Percentiles rank a stretch among this genome's conserved stretches.
Evolutionary conservation across 1,140 invertebrate genomes (phyloP).

Genomic region (Phocides pigmalion): DNA sequence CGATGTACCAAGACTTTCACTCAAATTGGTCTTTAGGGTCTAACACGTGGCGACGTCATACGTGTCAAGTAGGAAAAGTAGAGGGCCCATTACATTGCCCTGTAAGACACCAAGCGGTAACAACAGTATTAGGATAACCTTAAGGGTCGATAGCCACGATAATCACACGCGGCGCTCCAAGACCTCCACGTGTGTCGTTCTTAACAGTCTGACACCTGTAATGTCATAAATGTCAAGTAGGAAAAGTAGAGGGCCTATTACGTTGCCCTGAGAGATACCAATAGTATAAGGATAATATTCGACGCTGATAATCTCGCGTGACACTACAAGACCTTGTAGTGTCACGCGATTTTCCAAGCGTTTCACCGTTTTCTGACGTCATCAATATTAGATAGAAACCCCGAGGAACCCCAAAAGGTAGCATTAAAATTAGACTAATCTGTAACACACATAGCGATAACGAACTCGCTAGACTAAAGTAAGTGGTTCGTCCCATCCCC

Average conservation of each 20-base stretch:
- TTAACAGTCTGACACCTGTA: background rate
- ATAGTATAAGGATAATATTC: too few relatives aligned
- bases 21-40: constrained; percentile 7
- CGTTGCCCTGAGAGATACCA: background rate
- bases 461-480: too few relatives aligned
- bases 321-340: too few relatives aligned
- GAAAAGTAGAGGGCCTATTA: background rate
- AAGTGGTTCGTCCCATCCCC: too few relatives aligned
- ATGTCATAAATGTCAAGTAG: background rate
- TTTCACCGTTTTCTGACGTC: too few relatives aligned
- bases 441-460: too few relatives aligned
- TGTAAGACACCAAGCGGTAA: constrained; percentile 31
- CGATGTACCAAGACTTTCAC: too few relatives aligned
- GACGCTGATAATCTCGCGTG: too few relatives aligned
- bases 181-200: constrained; percentile 53
- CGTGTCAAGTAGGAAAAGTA: background rate
- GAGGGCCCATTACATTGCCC: background rate
- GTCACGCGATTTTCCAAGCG: too few relatives aligned
- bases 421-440: too few relatives aligned
- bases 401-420: background rate
- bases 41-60: background rate
- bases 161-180: constrained; percentile 57
- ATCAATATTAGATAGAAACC: background rate
- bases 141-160: constrained; percentile 61
- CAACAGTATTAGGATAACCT: constrained; percentile 35